Evolutionary conservation across 2,888 invertebrate species (phyloP), one percentile per base, ranked within the genome.

Genomic region (Cataglyphis altisquamis): DNA sequence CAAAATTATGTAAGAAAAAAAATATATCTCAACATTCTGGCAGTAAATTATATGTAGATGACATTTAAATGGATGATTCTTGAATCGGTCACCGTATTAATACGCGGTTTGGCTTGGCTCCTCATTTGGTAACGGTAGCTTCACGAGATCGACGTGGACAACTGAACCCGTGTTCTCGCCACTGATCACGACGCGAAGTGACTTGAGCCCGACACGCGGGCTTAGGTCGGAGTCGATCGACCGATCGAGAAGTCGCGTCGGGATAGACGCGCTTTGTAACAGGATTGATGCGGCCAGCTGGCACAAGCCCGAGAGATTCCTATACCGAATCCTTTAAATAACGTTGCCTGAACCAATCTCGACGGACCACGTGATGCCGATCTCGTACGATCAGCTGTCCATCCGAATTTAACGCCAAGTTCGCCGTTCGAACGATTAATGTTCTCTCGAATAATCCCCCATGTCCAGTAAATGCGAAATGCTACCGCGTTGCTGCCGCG

Each of bases 251-350:
- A 87, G 90, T 89, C 90, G 87, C 85, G 88, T 87, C 72, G 83
- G 90, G 93, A 92, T 90, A 88, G 91, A 91, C 91, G 86, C 89
- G 90, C 89, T 88, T 87, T 81, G 86, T 92, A 92, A 94, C 92
- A 91, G 93, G 92, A 93, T 93, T 93, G 92, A 92, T 93, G 90
- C 91, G 88, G 91, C 90, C 88, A 88, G 89, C 87, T 88, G 90
- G 85, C 88, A 84, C 84, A 88, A 87, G 87, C 87, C 88, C 82
- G 83, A 73, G 89, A 89, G 90, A 93, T 90, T 91, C 89, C 82
- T 89, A 52, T 52, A 90, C 83, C 84, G 86, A 90, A 90, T 91
- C 90, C 91, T 90, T 90, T 84, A 84, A 90, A 90, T 88, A 83
- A 87, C 87, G 72, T 85, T 87, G 88, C 89, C 90, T 87, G 87